Evolutionary conservation across 2,888 invertebrate species (phyloP).

Genomic region (Melieria omissa): DNA sequence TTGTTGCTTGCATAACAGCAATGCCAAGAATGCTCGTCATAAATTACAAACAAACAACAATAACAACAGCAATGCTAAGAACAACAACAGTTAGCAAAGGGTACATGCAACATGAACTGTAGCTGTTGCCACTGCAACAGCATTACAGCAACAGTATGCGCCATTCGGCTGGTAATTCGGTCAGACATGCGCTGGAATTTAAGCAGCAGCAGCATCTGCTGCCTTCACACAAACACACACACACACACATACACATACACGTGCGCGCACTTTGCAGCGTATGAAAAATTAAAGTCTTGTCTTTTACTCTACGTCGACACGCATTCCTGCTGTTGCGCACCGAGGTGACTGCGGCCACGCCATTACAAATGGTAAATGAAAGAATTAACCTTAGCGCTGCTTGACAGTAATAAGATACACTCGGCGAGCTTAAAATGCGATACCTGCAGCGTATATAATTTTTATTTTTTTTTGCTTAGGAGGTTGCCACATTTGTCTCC

Average conservation of each 20-base stretch:
- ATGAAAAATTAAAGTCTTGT: slow-evolving; percentile 5
- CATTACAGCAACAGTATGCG: not conserved
- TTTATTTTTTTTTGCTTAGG: no score
- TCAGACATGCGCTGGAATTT: slow-evolving; percentile 27
- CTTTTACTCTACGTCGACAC: not conserved
- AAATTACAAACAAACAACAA: slow-evolving; percentile 9
- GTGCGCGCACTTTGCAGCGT: not conserved
- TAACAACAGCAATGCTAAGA: no score
- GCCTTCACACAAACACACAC: not conserved
- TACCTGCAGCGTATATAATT: not conserved
- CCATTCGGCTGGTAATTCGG: slow-evolving; percentile 21
- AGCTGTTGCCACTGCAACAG: not conserved
- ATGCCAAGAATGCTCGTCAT: slow-evolving; percentile 27
- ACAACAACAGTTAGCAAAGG: slow-evolving; percentile 5
- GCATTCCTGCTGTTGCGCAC: slow-evolving; percentile 9
- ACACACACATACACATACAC: not conserved
- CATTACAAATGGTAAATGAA: slow-evolving; percentile 29
- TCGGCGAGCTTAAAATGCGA: not conserved
- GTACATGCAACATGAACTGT: slow-evolving; percentile 28
- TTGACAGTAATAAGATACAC: slow-evolving; percentile 35
- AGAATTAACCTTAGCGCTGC: slow-evolving; percentile 28
- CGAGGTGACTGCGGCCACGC: slow-evolving; percentile 29
- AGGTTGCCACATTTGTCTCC: no score
- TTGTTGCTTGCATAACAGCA: slow-evolving; percentile 22
- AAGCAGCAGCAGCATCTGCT: slow-evolving; percentile 4